phyloP scores from a whole-genome alignment of 1,140 invertebrate genomes.

The Rhagoletis pomonella region DNA sequence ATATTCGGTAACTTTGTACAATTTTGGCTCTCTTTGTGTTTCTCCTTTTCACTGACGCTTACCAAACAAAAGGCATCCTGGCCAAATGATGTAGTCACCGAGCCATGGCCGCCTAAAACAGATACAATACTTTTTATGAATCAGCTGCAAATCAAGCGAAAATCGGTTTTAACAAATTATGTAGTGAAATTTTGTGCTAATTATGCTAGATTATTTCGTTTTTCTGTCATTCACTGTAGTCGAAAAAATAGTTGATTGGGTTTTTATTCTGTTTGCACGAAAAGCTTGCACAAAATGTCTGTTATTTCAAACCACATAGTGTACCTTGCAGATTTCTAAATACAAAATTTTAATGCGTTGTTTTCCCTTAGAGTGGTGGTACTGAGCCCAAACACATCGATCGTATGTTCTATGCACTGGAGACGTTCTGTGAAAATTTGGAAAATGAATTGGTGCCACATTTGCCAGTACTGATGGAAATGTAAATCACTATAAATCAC shows the following conservation, averaged over 20 bases:
- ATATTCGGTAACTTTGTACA: constrained; percentile 41
- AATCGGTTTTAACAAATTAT: constrained; percentile 69
- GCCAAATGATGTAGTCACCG: constrained; percentile 55
- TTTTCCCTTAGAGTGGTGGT: constrained; percentile 72
- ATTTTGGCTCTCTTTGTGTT: constrained; percentile 56
- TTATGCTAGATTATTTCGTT: not conserved
- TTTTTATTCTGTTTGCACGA: constrained; percentile 12
- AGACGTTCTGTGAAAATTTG: constrained; percentile 87
- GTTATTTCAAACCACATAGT: not conserved
- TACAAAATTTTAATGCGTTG: not conserved
- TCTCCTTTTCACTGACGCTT: constrained; percentile 56
- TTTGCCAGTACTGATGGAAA: constrained; percentile 83
- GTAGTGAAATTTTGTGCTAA: constrained; percentile 57
- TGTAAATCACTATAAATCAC: constrained; percentile 59
- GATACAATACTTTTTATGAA: constrained; percentile 66
- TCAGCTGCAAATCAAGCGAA: constrained; percentile 68
- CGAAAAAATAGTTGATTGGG: not conserved
- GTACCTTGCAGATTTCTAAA: not conserved
- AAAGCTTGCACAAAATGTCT: not conserved
- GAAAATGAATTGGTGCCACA: constrained; percentile 83
- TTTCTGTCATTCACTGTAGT: not conserved
- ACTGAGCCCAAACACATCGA: constrained; percentile 79
- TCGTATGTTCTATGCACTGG: constrained; percentile 88
- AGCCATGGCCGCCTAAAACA: constrained; percentile 57
- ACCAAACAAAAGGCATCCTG: constrained; percentile 53